Base-by-base conservation (phyloP, 2,113 vertebrate genomes). In the Leucopsar rothschildi region DNA sequence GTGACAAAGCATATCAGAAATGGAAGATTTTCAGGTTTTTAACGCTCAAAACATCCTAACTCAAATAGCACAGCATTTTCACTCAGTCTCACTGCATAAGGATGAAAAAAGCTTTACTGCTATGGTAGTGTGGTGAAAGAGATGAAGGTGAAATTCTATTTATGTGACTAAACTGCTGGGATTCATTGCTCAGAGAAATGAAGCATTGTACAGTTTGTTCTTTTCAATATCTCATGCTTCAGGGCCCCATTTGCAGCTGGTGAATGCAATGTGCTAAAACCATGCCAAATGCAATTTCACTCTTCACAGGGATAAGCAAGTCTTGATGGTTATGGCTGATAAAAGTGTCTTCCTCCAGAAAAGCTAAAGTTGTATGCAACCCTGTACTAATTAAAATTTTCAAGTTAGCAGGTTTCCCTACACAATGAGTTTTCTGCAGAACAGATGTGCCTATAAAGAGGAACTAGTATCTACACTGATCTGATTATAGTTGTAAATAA, bases 181-280 rank as follows among this genome's bases (percentile, higher is more conserved):
- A 94, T 92, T 90, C 77, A 60, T 86, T 90, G 90, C 88, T 95
- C 53, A 86, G 90, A 96, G 93, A 96, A 96, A 93, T 65, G 69
- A 95, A 90, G 80, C 91, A 95, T 65, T 86, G 86, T 92, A 94
- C 82, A 88, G 82, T 93, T 96, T 96, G 93, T 92, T 97, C 93
- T 84, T 93, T 97, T 96, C 93, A 94, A 57, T 84, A 95, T 78
- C 80, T 93, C 92, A 86, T 90, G 93, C 92, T 96, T 95, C 80
- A 88, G 93, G 96, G 94, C 86, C 73, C 68, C 80, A 92, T 94
- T 92, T 96, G 92, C 92, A 93, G 93, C 85, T 95, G 92, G 76
- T 91, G 86, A 96, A 90, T 79, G 56, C 69, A 94, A 78, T 53
- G 80, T 93, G 82, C 81, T 95, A 95, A 95, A 93, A 78, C 72